Conservation (phyloP, 2,113 vertebrate genomes). For the Arenaria interpres region DNA sequence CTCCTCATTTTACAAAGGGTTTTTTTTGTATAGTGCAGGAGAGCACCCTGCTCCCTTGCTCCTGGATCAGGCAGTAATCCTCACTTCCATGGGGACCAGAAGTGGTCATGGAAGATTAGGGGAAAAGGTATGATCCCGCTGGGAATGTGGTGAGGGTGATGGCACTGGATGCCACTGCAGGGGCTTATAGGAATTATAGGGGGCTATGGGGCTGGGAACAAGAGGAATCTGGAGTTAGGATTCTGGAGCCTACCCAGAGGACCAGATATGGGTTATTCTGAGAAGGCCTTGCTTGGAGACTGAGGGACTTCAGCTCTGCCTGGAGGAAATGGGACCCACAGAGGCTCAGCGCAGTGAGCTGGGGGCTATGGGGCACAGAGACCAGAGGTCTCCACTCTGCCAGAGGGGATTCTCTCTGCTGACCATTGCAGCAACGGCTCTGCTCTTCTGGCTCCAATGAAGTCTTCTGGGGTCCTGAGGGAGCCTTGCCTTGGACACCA, state of each 20-base stretch:
- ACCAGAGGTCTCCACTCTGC: background rate
- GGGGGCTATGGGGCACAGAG: background rate
- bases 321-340: background rate
- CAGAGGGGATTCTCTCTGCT: background rate
- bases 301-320: background rate
- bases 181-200: background rate
- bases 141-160: background rate
- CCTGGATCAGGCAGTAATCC: background rate
- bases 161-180: background rate
- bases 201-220: background rate
- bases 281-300: background rate
- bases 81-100: background rate
- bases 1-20: background rate
- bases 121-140: background rate
- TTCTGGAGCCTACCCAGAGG: background rate
- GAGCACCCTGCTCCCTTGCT: background rate
- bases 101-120: background rate
- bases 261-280: background rate
- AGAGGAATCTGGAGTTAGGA: background rate
- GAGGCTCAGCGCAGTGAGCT: background rate
- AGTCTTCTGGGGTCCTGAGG: background rate
- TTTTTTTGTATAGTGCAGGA: background rate
- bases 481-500: background rate
- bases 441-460: background rate
- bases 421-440: background rate